Evolutionary conservation across 2,888 invertebrate genomes (phyloP).

Genomic region (Catotricha subobsoleta): DNA sequence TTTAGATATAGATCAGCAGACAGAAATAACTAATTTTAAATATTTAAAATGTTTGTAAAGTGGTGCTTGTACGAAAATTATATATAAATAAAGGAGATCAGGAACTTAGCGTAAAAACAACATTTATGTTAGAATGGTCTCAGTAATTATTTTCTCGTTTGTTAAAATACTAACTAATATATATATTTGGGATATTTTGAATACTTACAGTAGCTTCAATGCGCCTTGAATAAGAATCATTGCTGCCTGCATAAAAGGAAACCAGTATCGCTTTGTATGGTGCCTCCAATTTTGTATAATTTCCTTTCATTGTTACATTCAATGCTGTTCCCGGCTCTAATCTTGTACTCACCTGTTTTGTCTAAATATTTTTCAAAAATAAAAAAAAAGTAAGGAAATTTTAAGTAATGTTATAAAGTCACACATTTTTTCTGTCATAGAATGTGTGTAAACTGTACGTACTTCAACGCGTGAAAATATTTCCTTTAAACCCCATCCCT

Average conservation of each 20-base stretch:
- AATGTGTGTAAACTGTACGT: neutral
- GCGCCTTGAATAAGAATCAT: conserved; percentile 23
- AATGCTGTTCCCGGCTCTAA: conserved; percentile 63
- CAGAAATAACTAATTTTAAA: too few relatives aligned
- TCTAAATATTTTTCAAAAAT: conserved; percentile 10
- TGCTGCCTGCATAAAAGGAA: conserved; percentile 32
- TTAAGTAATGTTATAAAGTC: neutral
- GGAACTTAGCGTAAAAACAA: too few relatives aligned
- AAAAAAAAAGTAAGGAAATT: neutral
- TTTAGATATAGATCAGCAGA: too few relatives aligned
- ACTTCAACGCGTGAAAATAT: conserved; percentile 35
- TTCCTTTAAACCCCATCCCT: conserved; percentile 44
- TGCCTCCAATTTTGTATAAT: conserved; percentile 52
- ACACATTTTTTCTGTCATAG: neutral
- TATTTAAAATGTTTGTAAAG: too few relatives aligned
- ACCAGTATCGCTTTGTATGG: conserved; percentile 56
- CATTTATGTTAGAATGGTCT: too few relatives aligned
- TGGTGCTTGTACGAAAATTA: too few relatives aligned
- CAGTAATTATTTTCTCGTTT: too few relatives aligned
- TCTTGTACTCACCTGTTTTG: conserved; percentile 37
- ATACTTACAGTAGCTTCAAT: conserved; percentile 22
- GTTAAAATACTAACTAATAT: too few relatives aligned
- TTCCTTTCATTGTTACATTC: conserved; percentile 60
- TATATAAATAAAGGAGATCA: too few relatives aligned
- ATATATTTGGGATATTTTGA: too few relatives aligned